Base-by-base conservation (phyloP, 2,888 invertebrate species). In the Hyposoter didymator region DNA sequence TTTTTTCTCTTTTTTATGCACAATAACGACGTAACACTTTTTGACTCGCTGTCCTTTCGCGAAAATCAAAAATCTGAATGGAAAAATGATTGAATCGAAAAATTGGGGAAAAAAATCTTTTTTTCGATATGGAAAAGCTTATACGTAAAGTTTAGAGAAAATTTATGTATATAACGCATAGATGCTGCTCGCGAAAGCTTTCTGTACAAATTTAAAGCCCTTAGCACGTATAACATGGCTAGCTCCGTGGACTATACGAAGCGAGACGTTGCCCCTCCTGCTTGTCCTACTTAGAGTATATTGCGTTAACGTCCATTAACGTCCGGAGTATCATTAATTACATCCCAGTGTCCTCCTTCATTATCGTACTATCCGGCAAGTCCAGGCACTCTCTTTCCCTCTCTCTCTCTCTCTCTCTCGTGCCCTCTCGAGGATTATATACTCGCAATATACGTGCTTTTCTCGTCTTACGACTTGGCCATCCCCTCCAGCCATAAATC, bases 301-400 rank as follows among this genome's bases (percentile, higher is more conserved):
- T 87, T 88, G 82, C 82, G 86, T 85, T 86, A 86, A 87, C 87
- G 84, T 86, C 84, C 86, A 87, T 87, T 87, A 87, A 84, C 75
- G 80, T 84, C 83, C 67, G 67, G 66, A 74, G 66, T 82, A 85
- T 84, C 86, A 87, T 88, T 85, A 88, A 88, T 88, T 86, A 88
- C 81, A 84, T 83, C 78, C 75, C 79, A 64, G 82, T 84, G 80
- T 83, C 84, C 78, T 80, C 78, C 59, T 84, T 75, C 79, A 87
- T 87, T 87, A 86, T 86, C 84, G 81, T 82, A 74, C 83, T 67
- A 49, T 62, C 79, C 70, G 14, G 67, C 87, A 82, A 88, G 89
- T 90, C 89, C 87, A 85, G 86, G 86, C 75, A 55, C 66, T 43
- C 75, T 75, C 84, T 69, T 55, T 67, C 69, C 43, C 47, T 32